These are phyloP conservation scores for Platalea minor DNA, from an alignment of 2,797 vertebrate genomes.

Conservation along the genomic window DNA sequence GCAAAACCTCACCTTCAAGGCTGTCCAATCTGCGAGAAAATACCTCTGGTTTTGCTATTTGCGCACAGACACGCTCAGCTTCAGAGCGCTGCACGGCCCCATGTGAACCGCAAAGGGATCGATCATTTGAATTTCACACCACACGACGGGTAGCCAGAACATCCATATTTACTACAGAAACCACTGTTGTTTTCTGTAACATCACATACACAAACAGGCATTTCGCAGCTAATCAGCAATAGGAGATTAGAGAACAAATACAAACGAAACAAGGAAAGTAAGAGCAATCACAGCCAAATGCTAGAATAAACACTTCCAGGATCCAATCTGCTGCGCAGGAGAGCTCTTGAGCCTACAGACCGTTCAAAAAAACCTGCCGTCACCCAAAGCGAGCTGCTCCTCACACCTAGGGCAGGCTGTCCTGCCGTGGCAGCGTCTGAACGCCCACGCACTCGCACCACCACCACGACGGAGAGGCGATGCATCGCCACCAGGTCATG, in stretches of 20 bases:
- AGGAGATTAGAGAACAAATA: background rate
- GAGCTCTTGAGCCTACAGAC: background rate
- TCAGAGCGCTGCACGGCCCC: background rate
- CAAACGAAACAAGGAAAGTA: background rate
- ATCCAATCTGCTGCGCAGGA: background rate
- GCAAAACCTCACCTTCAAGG: background rate
- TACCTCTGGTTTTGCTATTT: background rate
- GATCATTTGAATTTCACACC: background rate
- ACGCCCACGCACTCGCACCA: background rate
- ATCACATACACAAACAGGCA: background rate
- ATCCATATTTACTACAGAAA: background rate
- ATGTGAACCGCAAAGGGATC: accelerated
- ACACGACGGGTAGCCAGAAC: background rate
- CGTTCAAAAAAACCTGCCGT: background rate
- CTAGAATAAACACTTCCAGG: background rate
- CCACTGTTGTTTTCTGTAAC: background rate
- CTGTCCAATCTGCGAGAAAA: background rate
- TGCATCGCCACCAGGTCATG: background rate
- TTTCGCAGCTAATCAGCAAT: background rate
- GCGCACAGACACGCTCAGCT: background rate
- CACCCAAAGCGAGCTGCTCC: background rate
- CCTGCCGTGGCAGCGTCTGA: background rate
- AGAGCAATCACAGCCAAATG: background rate
- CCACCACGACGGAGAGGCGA: accelerated
- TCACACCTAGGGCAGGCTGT: background rate